Evolutionary conservation across 2,888 invertebrate genomes (phyloP).

Genomic region (Malacosoma neustria): DNA sequence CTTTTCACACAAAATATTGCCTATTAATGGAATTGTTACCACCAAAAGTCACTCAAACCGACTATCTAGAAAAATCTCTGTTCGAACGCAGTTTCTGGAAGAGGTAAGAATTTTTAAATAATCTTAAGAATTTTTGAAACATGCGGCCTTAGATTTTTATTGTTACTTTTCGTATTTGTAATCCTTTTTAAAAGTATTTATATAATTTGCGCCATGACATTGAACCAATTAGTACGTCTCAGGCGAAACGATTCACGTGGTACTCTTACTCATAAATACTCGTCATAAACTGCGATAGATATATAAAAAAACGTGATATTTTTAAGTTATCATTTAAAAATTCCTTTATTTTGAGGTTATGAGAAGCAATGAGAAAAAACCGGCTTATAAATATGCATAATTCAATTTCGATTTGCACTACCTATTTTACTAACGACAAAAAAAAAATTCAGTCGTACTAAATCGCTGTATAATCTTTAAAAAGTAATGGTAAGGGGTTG

Average conservation of each 20-base stretch:
- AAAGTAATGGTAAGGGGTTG: too few relatives aligned
- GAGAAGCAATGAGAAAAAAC: background rate
- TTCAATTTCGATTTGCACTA: too few relatives aligned
- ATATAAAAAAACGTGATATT: background rate
- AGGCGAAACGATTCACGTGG: constrained; percentile 26
- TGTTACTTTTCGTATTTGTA: too few relatives aligned
- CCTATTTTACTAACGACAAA: too few relatives aligned
- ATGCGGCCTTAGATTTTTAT: too few relatives aligned
- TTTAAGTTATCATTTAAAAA: background rate
- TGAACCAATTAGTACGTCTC: constrained; percentile 31
- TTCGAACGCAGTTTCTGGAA: constrained; percentile 65
- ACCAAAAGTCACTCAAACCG: constrained; percentile 70
- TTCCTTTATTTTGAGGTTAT: background rate
- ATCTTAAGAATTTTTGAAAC: too few relatives aligned
- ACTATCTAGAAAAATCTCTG: constrained; percentile 63
- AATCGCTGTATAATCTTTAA: too few relatives aligned
- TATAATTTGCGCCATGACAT: constrained; percentile 35
- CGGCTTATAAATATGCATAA: too few relatives aligned
- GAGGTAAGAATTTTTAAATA: constrained; percentile 67
- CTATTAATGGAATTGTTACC: constrained; percentile 67
- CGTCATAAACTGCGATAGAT: constrained; percentile 2
- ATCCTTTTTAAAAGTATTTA: constrained; percentile 8
- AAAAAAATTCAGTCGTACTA: too few relatives aligned
- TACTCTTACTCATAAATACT: constrained; percentile 10
- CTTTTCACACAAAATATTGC: constrained; percentile 70